A percentile compares a stretch with the other conserved stretches of the same genome.
Conservation (phyloP, 2,113 vertebrate species). For the Oenanthe oenanthe region DNA sequence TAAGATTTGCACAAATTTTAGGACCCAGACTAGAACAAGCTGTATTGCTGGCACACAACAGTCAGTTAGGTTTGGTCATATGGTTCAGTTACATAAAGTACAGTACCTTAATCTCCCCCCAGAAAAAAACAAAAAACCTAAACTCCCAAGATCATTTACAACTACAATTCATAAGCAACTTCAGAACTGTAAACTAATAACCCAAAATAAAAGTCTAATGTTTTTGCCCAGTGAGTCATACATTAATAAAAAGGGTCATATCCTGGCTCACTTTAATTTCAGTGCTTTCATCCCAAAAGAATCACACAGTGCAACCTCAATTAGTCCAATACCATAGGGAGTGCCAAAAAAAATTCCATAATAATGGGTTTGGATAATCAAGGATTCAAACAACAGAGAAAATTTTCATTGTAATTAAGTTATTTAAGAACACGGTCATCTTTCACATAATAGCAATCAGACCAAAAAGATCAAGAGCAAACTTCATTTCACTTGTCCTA, state of each 20-base stretch:
- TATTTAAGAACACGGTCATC: not conserved
- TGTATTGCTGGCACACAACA: not conserved
- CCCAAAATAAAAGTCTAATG: constrained; percentile 27
- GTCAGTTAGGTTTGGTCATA: not conserved
- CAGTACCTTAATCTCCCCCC: not conserved
- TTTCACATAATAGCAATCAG: not conserved
- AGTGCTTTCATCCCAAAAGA: constrained; percentile 35
- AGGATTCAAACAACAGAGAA: constrained; percentile 37
- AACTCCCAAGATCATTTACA: not conserved
- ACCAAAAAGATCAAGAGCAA: constrained; percentile 14
- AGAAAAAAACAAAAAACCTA: rapidly evolving
- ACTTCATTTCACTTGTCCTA: not conserved
- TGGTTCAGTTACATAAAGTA: not conserved
- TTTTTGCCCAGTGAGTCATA: not conserved
- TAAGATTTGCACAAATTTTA: not conserved
- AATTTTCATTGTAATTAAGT: constrained; percentile 41
- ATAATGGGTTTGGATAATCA: constrained; percentile 12
- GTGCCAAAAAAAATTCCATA: constrained; percentile 15
- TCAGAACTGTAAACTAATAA: constrained; percentile 37
- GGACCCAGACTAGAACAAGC: not conserved
- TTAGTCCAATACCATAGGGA: constrained; percentile 7
- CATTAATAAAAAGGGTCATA: constrained; percentile 31
- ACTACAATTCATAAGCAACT: not conserved
- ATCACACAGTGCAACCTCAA: not conserved
- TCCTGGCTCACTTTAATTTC: constrained; percentile 48